A percentile compares a stretch with the other conserved stretches of the same genome.
Conservation (phyloP, 2,888 invertebrate genomes). For the Cataglyphis rosenhaueri region DNA sequence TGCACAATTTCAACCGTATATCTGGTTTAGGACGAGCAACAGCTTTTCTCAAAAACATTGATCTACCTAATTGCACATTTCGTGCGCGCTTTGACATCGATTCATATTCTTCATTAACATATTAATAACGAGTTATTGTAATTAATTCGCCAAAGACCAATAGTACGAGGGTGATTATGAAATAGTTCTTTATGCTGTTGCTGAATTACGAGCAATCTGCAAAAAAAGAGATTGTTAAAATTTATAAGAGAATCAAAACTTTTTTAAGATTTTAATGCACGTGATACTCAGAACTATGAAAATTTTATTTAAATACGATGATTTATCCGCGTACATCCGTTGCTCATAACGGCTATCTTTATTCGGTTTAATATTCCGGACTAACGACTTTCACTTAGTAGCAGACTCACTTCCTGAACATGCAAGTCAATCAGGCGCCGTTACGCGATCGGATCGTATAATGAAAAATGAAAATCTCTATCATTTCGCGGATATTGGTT, state of each 20-base stretch:
- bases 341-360: slow-evolving; percentile 22
- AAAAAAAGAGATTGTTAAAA: neutral
- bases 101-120: slow-evolving; percentile 50
- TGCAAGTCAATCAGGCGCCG: slow-evolving; percentile 65
- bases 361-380: slow-evolving; percentile 59
- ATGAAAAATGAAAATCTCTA: slow-evolving; percentile 27
- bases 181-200: neutral
- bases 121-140: slow-evolving; percentile 61
- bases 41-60: slow-evolving; percentile 10
- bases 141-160: slow-evolving; percentile 51
- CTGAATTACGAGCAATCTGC: neutral
- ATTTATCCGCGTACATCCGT: slow-evolving; percentile 34
- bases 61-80: neutral
- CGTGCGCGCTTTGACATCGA: neutral
- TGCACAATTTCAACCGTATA: neutral
- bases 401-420: slow-evolving; percentile 80
- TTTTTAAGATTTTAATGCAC: neutral
- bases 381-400: slow-evolving; percentile 81
- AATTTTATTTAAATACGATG: slow-evolving; percentile 31
- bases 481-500: slow-evolving; percentile 24
- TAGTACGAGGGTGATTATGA: slow-evolving; percentile 55
- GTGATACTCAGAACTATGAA: neutral
- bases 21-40: neutral
- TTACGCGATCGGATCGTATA: slow-evolving; percentile 70
- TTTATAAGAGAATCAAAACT: neutral